Evolutionary conservation across 2,888 invertebrate genomes (phyloP).

Genomic region (Xestia c-nigrum): DNA sequence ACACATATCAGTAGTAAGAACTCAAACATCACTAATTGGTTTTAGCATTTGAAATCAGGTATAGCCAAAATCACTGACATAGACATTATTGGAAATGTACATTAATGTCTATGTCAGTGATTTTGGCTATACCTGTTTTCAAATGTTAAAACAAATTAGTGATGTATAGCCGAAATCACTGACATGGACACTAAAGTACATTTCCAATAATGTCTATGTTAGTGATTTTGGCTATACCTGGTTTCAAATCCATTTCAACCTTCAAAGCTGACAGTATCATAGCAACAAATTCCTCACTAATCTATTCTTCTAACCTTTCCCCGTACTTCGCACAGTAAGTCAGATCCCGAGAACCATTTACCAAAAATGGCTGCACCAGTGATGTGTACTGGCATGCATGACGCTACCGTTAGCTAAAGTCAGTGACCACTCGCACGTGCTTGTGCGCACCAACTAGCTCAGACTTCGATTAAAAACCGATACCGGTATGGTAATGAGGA

Average conservation of each 20-base stretch:
- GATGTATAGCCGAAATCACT: no score
- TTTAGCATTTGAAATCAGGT: no score
- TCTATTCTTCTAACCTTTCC: not conserved
- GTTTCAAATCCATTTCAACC: not conserved
- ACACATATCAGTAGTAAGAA: no score
- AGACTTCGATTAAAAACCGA: constrained; percentile 63
- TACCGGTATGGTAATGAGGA: constrained; percentile 64
- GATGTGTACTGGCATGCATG: constrained; percentile 70
- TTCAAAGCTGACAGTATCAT: not conserved
- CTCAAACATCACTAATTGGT: no score
- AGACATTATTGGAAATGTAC: no score
- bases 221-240: no score
- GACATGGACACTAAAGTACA: no score
- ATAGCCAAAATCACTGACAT: no score
- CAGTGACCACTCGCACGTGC: constrained; percentile 82
- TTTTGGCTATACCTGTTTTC: no score
- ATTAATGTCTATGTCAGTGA: no score
- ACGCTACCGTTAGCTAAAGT: constrained; percentile 81
- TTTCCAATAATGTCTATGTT: no score
- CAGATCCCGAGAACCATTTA: constrained; percentile 49
- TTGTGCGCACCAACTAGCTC: constrained; percentile 60
- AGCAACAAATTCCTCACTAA: not conserved
- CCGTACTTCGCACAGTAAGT: constrained; percentile 6
- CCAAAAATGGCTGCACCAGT: constrained; percentile 66
- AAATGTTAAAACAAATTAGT: no score